Evolutionary conservation across 2,888 invertebrate genomes (phyloP).

Genomic region (Hololepta plana): DNA sequence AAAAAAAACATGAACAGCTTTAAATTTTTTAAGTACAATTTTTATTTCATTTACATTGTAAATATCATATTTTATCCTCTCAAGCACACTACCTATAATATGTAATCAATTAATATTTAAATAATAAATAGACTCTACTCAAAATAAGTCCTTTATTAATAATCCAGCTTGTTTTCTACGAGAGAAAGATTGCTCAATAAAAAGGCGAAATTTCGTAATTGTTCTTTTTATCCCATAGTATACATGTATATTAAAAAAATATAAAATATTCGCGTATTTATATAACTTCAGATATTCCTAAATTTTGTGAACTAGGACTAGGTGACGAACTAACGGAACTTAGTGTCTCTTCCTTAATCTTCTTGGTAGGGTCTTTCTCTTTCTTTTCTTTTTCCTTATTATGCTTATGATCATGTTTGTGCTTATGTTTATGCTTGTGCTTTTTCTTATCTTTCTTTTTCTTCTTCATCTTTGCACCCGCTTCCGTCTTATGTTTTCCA

Average conservation of each 20-base stretch:
- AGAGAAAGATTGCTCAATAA: too few relatives aligned
- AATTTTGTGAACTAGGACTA: constrained; percentile 34
- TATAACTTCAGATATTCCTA: constrained; percentile 10
- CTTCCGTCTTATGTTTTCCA: constrained; percentile 27
- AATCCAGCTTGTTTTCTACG: too few relatives aligned
- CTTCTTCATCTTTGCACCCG: constrained; percentile 44
- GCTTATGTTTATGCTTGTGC: constrained; percentile 73
- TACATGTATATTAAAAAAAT: too few relatives aligned
- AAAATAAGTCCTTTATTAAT: too few relatives aligned
- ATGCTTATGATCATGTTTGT: constrained; percentile 35
- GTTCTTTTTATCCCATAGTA: too few relatives aligned
- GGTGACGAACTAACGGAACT: constrained; percentile 62
- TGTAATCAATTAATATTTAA: constrained; percentile 32
- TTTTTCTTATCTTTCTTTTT: constrained; percentile 79
- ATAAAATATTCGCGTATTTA: too few relatives aligned
- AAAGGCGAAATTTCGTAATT: too few relatives aligned
- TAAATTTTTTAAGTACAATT: constrained; percentile 27
- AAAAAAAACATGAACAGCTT: constrained; percentile 12
- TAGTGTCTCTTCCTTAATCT: constrained; percentile 53
- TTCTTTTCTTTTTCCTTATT: constrained; percentile 34
- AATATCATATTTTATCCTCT: constrained; percentile 30
- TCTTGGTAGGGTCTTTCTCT: constrained; percentile 34
- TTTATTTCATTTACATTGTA: constrained; percentile 28
- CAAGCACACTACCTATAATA: constrained; percentile 30
- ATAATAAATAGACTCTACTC: constrained; percentile 28